Evolutionary conservation across 37 sponge, comb jelly and placozoan species (phyloP).

Genomic region (Mnemiopsis leidyi): DNA sequence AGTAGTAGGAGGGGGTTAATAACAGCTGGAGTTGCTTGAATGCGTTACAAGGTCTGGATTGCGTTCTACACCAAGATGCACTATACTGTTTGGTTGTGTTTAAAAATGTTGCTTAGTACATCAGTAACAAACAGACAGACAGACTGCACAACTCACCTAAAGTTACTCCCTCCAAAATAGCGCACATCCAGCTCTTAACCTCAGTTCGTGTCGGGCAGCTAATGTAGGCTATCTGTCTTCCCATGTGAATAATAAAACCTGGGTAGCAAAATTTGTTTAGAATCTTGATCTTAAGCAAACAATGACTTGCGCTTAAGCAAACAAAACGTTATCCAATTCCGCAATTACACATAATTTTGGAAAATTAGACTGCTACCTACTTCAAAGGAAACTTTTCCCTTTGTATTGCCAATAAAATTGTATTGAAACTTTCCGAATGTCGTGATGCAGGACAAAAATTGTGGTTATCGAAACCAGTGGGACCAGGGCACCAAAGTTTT

Average conservation of each 20-base stretch:
- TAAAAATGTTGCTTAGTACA: neutral
- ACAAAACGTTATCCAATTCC: no score
- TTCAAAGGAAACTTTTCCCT: neutral
- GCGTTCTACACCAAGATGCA: neutral
- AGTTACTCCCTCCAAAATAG: conserved; percentile 39
- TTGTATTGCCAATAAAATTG: neutral
- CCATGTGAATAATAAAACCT: conserved; percentile 64
- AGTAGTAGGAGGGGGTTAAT: no score
- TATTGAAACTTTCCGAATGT: neutral
- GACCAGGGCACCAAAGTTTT: neutral
- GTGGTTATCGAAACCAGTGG: neutral
- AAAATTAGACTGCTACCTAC: neutral
- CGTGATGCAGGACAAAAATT: neutral
- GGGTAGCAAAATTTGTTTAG: neutral
- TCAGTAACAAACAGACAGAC: neutral
- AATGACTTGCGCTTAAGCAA: no score
- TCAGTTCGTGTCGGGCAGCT: neutral
- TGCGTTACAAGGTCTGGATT: no score
- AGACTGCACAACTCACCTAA: conserved; percentile 5
- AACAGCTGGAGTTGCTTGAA: no score
- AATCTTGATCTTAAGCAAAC: neutral
- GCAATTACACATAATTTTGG: neutral
- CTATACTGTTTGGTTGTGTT: neutral
- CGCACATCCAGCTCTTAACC: conserved; percentile 51
- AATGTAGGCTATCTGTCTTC: conserved; percentile 40